Conservation (phyloP, 2,888 invertebrate genomes). For the Boloria euphrosyne region DNA sequence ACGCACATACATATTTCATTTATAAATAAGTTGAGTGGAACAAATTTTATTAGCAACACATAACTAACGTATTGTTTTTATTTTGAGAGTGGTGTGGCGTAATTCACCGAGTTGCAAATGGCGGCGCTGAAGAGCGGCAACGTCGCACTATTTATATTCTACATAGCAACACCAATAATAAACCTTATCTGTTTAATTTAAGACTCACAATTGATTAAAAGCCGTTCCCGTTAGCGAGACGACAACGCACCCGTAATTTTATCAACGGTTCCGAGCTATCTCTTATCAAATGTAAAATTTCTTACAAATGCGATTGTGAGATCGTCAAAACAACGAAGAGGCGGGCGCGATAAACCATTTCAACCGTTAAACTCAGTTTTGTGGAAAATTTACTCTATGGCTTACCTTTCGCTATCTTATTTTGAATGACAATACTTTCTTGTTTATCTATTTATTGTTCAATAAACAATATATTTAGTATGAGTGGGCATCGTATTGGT, state of each 20-base stretch:
- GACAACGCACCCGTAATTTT: conserved; percentile 73
- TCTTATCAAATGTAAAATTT: conserved; percentile 46
- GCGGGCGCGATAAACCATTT: conserved; percentile 2
- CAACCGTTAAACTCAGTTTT: too few species aligned
- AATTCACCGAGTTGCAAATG: conserved; percentile 75
- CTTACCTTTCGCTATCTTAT: too few species aligned
- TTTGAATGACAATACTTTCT: too few species aligned
- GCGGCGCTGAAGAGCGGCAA: conserved; percentile 62
- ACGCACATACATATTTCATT: conserved; percentile 25
- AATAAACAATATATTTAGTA: too few species aligned
- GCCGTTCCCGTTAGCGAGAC: conserved; percentile 48
- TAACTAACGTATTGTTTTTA: conserved; percentile 69
- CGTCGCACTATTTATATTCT: conserved; percentile 48
- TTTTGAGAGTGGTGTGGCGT: conserved; percentile 70
- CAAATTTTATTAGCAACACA: conserved; percentile 54
- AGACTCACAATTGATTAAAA: neutral
- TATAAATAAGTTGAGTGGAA: conserved; percentile 36
- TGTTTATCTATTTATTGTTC: too few species aligned
- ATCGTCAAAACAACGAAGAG: conserved; percentile 27
- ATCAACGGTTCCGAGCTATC: conserved; percentile 61
- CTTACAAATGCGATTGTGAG: conserved; percentile 26
- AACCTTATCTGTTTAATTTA: neutral
- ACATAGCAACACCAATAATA: neutral
- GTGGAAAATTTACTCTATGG: too few species aligned
- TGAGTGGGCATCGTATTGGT: too few species aligned